Conservation (phyloP, 2,888 invertebrate genomes). For the Calephelis perditalis region DNA sequence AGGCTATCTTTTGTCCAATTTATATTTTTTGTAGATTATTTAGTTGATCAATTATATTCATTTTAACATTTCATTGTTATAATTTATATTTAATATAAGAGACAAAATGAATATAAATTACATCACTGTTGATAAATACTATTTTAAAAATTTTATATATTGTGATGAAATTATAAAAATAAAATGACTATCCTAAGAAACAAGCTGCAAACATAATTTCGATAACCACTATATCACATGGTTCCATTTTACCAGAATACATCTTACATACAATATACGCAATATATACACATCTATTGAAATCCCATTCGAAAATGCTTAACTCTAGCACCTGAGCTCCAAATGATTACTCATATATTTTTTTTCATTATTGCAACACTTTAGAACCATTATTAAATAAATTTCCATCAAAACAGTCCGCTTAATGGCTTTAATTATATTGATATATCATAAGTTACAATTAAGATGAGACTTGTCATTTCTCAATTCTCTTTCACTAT, state of each 20-base stretch:
- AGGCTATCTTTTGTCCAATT: too few species aligned
- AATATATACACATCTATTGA: background rate
- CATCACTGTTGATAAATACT: too few species aligned
- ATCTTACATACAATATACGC: background rate
- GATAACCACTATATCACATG: conserved; percentile 4
- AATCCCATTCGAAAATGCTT: conserved; percentile 3
- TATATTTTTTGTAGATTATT: too few species aligned
- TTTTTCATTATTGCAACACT: background rate
- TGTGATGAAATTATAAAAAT: background rate
- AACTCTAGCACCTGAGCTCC: background rate
- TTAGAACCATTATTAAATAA: background rate
- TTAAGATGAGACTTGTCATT: too few species aligned
- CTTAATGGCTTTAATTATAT: too few species aligned
- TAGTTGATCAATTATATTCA: too few species aligned
- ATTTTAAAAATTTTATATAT: background rate
- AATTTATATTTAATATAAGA: too few species aligned
- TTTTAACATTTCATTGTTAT: too few species aligned
- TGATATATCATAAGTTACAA: too few species aligned
- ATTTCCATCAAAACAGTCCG: too few species aligned
- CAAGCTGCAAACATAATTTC: background rate
- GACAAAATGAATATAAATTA: too few species aligned
- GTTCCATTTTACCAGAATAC: background rate
- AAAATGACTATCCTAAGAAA: background rate
- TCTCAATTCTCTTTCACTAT: too few species aligned
- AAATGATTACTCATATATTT: background rate